These are phyloP conservation scores for Nesidiocoris tenuis DNA, from an alignment of 2,888 invertebrate species.

Conservation along the genomic window DNA sequence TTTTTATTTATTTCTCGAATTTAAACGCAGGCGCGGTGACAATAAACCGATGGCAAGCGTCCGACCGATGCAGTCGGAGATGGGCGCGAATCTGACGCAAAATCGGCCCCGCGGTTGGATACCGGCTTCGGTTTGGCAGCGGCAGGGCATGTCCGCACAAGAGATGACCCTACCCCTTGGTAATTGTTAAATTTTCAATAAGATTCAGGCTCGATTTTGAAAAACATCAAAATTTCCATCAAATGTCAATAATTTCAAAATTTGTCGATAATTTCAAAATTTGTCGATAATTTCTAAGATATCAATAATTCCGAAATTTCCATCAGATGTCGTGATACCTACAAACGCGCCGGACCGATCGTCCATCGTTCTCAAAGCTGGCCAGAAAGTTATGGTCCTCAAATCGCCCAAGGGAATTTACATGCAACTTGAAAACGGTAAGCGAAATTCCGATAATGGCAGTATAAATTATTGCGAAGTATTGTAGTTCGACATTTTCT, in stretches of 20 bases:
- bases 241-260: neutral
- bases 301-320: too few relatives aligned
- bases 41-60: conserved; percentile 60
- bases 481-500: neutral
- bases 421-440: conserved; percentile 87
- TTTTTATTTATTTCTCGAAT: too few relatives aligned
- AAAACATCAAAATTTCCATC: too few relatives aligned
- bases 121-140: conserved; percentile 85
- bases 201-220: neutral
- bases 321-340: conserved; percentile 84
- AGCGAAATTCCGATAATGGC: too few relatives aligned
- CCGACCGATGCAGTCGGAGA: conserved; percentile 77
- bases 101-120: conserved; percentile 67
- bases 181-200: conserved; percentile 53
- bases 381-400: conserved; percentile 90
- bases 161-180: conserved; percentile 89
- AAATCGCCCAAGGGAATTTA: conserved; percentile 95
- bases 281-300: too few relatives aligned
- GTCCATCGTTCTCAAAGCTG: conserved; percentile 87
- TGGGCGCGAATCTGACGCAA: conserved; percentile 48
- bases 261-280: neutral
- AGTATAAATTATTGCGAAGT: neutral
- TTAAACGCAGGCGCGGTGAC: conserved; percentile 14
- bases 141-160: conserved; percentile 92
- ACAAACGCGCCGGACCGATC: conserved; percentile 87